Evolutionary conservation across 2,797 vertebrate genomes (phyloP).

Genomic region (Onychomys arenicola): DNA sequence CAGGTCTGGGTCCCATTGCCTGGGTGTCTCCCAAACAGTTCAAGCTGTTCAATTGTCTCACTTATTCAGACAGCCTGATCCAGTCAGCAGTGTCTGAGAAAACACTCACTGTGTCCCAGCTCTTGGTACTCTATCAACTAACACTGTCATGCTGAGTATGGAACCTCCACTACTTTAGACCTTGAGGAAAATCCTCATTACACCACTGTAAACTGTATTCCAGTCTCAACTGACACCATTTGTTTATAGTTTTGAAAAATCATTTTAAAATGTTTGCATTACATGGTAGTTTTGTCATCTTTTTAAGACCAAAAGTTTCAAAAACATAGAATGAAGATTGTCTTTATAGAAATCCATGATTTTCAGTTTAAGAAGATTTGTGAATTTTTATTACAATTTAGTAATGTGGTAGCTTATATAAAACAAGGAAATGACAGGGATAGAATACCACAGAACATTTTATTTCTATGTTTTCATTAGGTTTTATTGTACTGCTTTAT

Average conservation of each 20-base stretch:
- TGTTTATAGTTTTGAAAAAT: neutral
- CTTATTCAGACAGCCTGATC: too few relatives aligned
- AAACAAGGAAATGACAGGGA: too few relatives aligned
- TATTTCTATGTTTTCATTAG: neutral
- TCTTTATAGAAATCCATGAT: neutral
- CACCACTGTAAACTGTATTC: neutral
- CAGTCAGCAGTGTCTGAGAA: neutral
- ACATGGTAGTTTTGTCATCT: too few relatives aligned
- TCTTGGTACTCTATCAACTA: neutral
- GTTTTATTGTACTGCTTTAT: neutral
- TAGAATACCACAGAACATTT: neutral
- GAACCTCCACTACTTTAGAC: neutral
- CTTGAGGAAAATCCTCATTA: neutral
- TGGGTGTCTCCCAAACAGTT: too few relatives aligned
- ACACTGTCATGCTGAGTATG: neutral
- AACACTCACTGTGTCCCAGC: neutral
- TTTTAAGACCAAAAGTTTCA: neutral
- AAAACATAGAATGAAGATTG: neutral
- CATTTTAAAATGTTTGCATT: neutral
- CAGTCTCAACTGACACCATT: neutral
- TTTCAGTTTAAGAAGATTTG: neutral
- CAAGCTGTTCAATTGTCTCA: too few relatives aligned
- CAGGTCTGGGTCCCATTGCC: too few relatives aligned
- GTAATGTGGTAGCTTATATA: neutral
- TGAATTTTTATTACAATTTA: neutral